Evolutionary conservation across 1,140 invertebrate species (phyloP), one percentile per base, ranked within the genome.

Genomic region (Hirudo medicinalis): DNA sequence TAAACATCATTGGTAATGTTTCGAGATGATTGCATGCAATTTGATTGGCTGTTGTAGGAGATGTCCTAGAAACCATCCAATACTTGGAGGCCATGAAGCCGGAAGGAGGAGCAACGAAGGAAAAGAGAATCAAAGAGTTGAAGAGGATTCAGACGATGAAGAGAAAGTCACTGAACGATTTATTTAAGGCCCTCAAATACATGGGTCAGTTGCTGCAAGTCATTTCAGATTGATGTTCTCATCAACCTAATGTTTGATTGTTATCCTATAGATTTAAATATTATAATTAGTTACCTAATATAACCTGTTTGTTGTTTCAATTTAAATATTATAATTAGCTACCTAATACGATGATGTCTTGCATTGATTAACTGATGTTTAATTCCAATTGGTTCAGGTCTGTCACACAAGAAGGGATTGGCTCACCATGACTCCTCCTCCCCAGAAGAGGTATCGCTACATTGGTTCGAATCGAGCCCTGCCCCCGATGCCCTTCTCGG

Each of bases 101-200:
- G 19, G 29, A 63, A 63, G 29, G 57, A 63, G 20, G 83, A 77
- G 43, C 15, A 8, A 49, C 43, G 11, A 49, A 90, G 87, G 84
- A 86, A 80, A 75, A 92, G 88, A 91, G 91, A 80, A 89, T 87
- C 76, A 86, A 88, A 4, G 87, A 89, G 79, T 89, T 90, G 0
- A 79, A 81, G 74, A 75, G 80, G 78, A 88, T 94, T 54, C 84
- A 93, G 0, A 87, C 90, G 74, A 88, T 90, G 75, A 94, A 94
- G 79, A 87, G 89, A 43, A 88, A 90, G 80, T 87, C 87, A 8
- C 78, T 96, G 0, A 85, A 89, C 0, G 90, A 94, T 83, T 83
- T 94, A 29, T 95, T 94, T 77, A 90, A 90, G 77, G 83, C 84
- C 19, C 81, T 96, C 0, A 80, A 85, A 0, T 83, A 85, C 69